Conservation (phyloP, 2,888 invertebrate genomes). For the Dilophus febrilis region DNA sequence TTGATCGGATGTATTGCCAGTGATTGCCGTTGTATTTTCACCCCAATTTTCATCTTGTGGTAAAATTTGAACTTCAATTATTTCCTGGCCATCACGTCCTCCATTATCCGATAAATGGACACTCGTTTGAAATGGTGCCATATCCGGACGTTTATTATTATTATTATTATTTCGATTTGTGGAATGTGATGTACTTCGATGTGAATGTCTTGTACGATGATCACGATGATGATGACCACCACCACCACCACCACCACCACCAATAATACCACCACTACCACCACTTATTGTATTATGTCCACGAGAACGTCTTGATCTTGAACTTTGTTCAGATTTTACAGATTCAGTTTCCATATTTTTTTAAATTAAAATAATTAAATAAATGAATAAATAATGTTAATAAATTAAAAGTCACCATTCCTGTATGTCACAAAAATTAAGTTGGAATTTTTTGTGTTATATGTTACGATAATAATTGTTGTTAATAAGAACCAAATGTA, state of each 20-base stretch:
- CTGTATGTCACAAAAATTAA: background rate
- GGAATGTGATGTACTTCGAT: constrained; percentile 37
- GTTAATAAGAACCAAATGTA: no score
- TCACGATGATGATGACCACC: constrained; percentile 36
- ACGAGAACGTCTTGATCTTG: constrained; percentile 56
- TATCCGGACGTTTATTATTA: constrained; percentile 43
- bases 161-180: constrained; percentile 43
- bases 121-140: constrained; percentile 78
- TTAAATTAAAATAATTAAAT: no score
- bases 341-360: constrained; percentile 89
- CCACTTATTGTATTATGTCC: constrained; percentile 29
- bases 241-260: constrained; percentile 8
- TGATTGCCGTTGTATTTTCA: constrained; percentile 94
- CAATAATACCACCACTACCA: constrained; percentile 11
- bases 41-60: constrained; percentile 98
- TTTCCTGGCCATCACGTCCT: constrained; percentile 70
- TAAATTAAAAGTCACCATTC: background rate
- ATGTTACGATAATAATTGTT: no score
- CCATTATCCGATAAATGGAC: constrained; percentile 61
- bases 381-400: no score
- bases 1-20: constrained; percentile 91
- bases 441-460: background rate
- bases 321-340: constrained; percentile 80
- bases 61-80: constrained; percentile 89
- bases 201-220: constrained; percentile 42